Base-by-base conservation (phyloP, 2,113 vertebrate species). In the Barnardius zonarius region DNA sequence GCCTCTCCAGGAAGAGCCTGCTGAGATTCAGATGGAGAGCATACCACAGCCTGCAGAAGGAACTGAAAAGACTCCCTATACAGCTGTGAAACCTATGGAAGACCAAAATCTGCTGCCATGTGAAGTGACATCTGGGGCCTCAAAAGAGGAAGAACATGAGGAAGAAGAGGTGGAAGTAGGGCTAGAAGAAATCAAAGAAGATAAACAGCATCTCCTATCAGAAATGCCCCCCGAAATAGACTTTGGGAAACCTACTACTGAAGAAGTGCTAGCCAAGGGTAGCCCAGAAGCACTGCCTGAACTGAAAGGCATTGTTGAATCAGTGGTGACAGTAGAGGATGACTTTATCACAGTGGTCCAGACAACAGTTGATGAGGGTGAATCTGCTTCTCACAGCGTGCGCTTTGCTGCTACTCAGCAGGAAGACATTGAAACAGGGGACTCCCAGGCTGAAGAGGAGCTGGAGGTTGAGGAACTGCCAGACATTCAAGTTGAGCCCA, bases 311-410 rank as follows among this genome's bases (percentile, higher is more conserved):
- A 98, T 98, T 78, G 99, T 99, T 33, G 99, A 99, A 69, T 99
- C 99, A 1, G 98, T 99, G 49, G 99, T 99, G 79, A 99, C 99
- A 10, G 99, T 99, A 7, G 99, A 99, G 92, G 99, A 99, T 30
- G 99, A 99, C 93, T 99, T 99, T 37, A 99, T 99, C 96, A 99
- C 99, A 1, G 99, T 99, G 41, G 99, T 99, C 83, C 99, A 99
- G 96, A 98, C 98, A 31, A 99, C 99, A 11, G 99, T 99, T 5
- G 99, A 99, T 59, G 98, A 99, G 92, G 98, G 99, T 3, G 99
- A 99, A 83, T 98, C 98, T 19, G 97, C 98, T 4, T 98, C 98
- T 49, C 99, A 99, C 97, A 99, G 98, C 0, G 99, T 99, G 62
- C 98, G 99, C 13, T 99, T 99, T 92, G 99, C 99, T 11, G 98